Conservation (phyloP, 2,888 invertebrate genomes). For the Andrena trimmerana region DNA sequence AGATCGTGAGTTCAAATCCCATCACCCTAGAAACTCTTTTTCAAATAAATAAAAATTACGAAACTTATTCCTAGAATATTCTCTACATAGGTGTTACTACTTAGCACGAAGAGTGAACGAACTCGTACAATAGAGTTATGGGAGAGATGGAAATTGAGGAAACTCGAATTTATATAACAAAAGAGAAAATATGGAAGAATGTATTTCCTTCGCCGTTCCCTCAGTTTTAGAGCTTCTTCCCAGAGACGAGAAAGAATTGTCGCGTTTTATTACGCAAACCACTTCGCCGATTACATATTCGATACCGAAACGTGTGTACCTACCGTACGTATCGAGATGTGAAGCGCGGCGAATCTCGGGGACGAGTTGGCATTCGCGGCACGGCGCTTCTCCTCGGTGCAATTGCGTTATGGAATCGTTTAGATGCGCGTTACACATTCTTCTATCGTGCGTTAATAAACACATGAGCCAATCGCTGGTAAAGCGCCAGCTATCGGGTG, state of each 20-base stretch:
- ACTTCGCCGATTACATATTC: not conserved
- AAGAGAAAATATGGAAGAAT: not conserved
- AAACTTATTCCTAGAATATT: too few relatives aligned
- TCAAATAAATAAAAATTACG: too few relatives aligned
- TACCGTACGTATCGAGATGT: slow-evolving; percentile 4
- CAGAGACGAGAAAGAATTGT: not conserved
- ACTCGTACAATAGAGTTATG: too few relatives aligned
- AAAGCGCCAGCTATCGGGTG: slow-evolving; percentile 62
- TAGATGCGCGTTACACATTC: slow-evolving; percentile 59
- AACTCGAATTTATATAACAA: not conserved
- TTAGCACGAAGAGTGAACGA: too few relatives aligned
- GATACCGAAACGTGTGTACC: slow-evolving; percentile 5
- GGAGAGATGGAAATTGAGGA: too few relatives aligned
- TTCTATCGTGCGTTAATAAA: slow-evolving; percentile 63
- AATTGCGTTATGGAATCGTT: slow-evolving; percentile 60
- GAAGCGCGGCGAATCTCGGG: slow-evolving; percentile 2
- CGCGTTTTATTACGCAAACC: not conserved
- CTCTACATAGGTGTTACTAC: too few relatives aligned
- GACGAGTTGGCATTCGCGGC: slow-evolving; percentile 39
- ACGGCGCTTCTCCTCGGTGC: slow-evolving; percentile 28
- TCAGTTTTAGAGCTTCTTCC: too few relatives aligned
- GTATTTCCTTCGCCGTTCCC: too few relatives aligned
- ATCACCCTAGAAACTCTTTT: too few relatives aligned
- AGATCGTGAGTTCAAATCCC: too few relatives aligned
- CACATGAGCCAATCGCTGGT: slow-evolving; percentile 64